Evolutionary conservation across 2,888 invertebrate species (phyloP).

Genomic region (Eristalinus sepulchralis): DNA sequence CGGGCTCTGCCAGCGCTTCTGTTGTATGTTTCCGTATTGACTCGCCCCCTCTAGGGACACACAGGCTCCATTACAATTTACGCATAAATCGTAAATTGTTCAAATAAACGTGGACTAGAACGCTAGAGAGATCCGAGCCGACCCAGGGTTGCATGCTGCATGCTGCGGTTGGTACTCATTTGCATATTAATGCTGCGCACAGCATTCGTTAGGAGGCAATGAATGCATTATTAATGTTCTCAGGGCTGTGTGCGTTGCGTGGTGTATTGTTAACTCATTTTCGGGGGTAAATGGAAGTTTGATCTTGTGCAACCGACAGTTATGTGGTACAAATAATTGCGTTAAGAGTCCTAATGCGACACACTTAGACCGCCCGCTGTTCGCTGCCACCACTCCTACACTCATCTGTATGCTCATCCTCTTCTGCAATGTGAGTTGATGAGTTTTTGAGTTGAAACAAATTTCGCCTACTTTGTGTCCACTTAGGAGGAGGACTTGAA

Average conservation of each 20-base stretch:
- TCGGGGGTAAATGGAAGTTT: conserved; percentile 15
- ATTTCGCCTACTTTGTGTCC: too few species aligned
- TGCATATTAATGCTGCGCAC: conserved; percentile 66
- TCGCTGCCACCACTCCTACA: not conserved
- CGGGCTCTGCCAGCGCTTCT: not conserved
- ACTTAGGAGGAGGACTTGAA: not conserved
- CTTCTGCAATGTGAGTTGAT: not conserved
- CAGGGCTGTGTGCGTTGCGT: conserved; percentile 2
- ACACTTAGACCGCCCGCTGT: conserved; percentile 19
- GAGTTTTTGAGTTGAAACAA: too few species aligned
- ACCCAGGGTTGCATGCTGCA: not conserved
- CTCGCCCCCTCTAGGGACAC: conserved; percentile 37
- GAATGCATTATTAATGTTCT: conserved; percentile 69
- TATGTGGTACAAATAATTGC: conserved; percentile 53
- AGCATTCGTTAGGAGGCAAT: conserved; percentile 53
- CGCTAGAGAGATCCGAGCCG: not conserved
- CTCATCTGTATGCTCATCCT: too few species aligned
- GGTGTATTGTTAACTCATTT: conserved; percentile 6
- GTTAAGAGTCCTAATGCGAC: conserved; percentile 56
- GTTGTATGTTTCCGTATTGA: conserved; percentile 40
- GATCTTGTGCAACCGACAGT: conserved; percentile 22
- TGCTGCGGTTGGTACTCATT: conserved; percentile 43
- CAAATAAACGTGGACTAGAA: conserved; percentile 52
- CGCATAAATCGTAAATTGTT: conserved; percentile 70
- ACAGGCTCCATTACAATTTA: conserved; percentile 62